phyloP scores from a whole-genome alignment of 2,113 vertebrate genomes.

The Rhinoptilus africanus region DNA sequence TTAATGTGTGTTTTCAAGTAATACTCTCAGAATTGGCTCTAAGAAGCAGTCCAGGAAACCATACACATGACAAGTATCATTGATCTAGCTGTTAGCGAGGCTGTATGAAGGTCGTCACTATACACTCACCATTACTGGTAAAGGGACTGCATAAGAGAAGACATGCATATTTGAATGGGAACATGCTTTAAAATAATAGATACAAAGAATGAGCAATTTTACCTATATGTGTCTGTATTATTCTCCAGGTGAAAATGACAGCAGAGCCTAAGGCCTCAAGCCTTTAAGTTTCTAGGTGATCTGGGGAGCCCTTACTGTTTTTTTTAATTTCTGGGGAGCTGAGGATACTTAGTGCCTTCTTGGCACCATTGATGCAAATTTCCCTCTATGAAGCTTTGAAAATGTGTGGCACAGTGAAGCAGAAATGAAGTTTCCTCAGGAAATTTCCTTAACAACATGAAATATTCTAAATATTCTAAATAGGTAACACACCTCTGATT shows the following conservation, averaged over 20 bases:
- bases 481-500: neutral
- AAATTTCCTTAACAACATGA: neutral
- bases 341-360: neutral
- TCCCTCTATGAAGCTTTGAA: neutral
- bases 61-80: constrained; percentile 11
- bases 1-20: neutral
- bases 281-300: neutral
- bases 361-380: neutral
- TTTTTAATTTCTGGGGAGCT: neutral
- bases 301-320: neutral
- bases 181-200: neutral
- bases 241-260: neutral
- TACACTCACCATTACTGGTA: neutral
- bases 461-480: neutral
- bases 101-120: constrained; percentile 7
- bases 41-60: constrained; percentile 1
- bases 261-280: neutral
- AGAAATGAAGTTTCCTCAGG: neutral
- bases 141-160: neutral
- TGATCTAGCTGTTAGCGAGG: neutral
- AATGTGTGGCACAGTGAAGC: neutral
- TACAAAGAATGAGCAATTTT: neutral
- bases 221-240: neutral
- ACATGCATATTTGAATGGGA: neutral
- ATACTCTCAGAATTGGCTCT: neutral